Evolutionary conservation across 2,797 vertebrate genomes (phyloP).

Genomic region (Epinephelus awoara): DNA sequence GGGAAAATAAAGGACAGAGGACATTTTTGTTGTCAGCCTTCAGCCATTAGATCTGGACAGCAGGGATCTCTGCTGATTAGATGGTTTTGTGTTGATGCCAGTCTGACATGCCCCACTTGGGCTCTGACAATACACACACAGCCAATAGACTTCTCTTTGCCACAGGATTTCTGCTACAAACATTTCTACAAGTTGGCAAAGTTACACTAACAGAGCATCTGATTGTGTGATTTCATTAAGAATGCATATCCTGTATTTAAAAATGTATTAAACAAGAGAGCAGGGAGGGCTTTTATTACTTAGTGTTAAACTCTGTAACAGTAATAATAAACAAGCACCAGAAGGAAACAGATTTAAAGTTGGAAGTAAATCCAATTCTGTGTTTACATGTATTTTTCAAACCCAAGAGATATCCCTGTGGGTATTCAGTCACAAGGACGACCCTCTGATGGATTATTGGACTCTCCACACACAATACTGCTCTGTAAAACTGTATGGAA

Average conservation of each 20-base stretch:
- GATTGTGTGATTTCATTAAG: slow-evolving; percentile 24
- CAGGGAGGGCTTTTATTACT: background rate
- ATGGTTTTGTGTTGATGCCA: slow-evolving; percentile 27
- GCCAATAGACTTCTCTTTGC: slow-evolving; percentile 14
- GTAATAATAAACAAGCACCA: background rate
- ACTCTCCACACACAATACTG: background rate
- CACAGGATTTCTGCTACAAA: slow-evolving; percentile 26
- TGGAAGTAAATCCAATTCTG: background rate
- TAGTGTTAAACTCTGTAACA: background rate
- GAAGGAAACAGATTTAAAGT: background rate
- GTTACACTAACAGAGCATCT: slow-evolving; percentile 14
- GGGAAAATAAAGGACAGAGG: background rate
- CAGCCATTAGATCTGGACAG: slow-evolving; percentile 44
- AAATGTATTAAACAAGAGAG: background rate
- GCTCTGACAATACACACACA: slow-evolving; percentile 35
- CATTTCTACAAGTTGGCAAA: slow-evolving; percentile 22
- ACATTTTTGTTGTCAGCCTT: slow-evolving; percentile 29
- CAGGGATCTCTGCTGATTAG: slow-evolving; percentile 35
- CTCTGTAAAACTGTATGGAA: background rate
- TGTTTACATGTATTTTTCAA: slow-evolving; percentile 3
- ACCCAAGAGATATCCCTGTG: background rate
- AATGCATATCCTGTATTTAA: background rate
- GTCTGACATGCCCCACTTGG: slow-evolving; percentile 25
- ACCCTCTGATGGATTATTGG: background rate
- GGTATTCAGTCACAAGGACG: background rate